Evolutionary conservation across 2,888 invertebrate species (phyloP).

Genomic region (Capitulum mitella): DNA sequence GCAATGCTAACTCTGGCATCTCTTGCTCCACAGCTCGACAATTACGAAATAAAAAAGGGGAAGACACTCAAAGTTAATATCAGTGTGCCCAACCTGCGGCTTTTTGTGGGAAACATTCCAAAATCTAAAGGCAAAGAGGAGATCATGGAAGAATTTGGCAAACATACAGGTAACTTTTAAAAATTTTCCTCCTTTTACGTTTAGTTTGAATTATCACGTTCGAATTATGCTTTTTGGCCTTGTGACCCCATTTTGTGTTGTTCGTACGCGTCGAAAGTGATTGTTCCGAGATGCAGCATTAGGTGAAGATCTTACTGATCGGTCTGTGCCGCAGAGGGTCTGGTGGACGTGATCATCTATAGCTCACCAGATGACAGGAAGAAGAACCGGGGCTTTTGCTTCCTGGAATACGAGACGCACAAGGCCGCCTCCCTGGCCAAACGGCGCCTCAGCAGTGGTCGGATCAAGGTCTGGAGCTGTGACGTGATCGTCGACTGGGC

Average conservation of each 20-base stretch:
- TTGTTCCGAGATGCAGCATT: too few species aligned
- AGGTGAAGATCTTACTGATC: too few species aligned
- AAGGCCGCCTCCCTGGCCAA: slow-evolving; percentile 98
- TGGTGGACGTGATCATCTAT: slow-evolving; percentile 98
- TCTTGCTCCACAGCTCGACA: slow-evolving; percentile 85
- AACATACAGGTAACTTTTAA: slow-evolving; percentile 79
- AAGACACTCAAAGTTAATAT: slow-evolving; percentile 99
- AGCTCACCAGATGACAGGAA: slow-evolving; percentile 98
- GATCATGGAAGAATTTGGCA: slow-evolving; percentile 99
- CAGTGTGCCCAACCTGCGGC: slow-evolving; percentile 99
- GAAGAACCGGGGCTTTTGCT: slow-evolving; percentile 99
- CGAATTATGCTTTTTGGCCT: too few species aligned
- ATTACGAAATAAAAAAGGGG: slow-evolving; percentile 99
- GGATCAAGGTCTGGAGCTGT: slow-evolving; percentile 96
- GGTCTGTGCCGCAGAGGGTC: slow-evolving; percentile 75
- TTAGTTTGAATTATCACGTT: background rate
- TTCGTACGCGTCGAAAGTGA: too few species aligned
- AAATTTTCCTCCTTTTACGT: background rate
- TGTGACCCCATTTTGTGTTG: too few species aligned
- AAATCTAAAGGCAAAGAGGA: slow-evolving; percentile 99
- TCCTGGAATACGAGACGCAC: slow-evolving; percentile 99
- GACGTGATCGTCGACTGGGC: slow-evolving; percentile 99
- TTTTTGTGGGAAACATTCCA: slow-evolving; percentile 99
- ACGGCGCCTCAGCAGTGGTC: slow-evolving; percentile 84
- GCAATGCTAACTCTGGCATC: too few species aligned